Base-by-base conservation (phyloP, 1,140 invertebrate genomes). In the Cheumatopsyche charites region DNA sequence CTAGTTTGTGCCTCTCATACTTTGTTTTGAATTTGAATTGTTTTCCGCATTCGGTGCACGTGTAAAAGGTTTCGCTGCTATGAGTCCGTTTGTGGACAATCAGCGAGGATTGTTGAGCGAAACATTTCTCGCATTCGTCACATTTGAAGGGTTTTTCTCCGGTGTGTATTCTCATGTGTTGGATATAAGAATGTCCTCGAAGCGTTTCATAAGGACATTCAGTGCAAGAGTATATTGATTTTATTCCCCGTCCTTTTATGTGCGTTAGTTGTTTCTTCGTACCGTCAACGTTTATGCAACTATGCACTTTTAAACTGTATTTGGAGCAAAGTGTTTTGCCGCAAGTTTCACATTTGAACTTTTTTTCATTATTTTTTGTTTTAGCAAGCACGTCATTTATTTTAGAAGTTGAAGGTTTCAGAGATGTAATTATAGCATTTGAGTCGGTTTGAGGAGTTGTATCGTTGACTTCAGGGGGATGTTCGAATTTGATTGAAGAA, bases 41-140 rank as follows among this genome's bases (percentile, higher is more conserved):
- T 76, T 88, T 87, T 15, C 87, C 86, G 79, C 89, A 89, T 43
- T 85, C 74, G 15, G 84, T 79, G 78, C 89, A 91, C 25, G 85
- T 89, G 75, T 83, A 89, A 65, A 84, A 82, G 42, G 78, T 82
- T 29, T 75, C 75, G 45, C 77, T 77, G 70, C 81, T 84, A 67
- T 88, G 86, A 36, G 80, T 87, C 73, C 83, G 84, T 17, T 77
- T 75, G 77, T 87, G 86, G 26, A 82, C 82, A 49, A 77, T 78
- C 1, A 87, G 76, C 69, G 82, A 84, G 5, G 83, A 80, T 13
- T 82, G 81, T 73, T 86, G 85, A 7, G 84, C 87, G 77, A 90
- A 90, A 1, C 78, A 78, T 75, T 88, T 87, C 0, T 85, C 83
- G 82, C 88, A 90, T 13, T 86, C 76, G 73, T 87, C 84, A 58